Percentiles rank a stretch among this genome's conserved stretches.
These are phyloP conservation scores for Trematocara caparti DNA, from an alignment of 2,797 vertebrate species.

Conservation along the genomic window DNA sequence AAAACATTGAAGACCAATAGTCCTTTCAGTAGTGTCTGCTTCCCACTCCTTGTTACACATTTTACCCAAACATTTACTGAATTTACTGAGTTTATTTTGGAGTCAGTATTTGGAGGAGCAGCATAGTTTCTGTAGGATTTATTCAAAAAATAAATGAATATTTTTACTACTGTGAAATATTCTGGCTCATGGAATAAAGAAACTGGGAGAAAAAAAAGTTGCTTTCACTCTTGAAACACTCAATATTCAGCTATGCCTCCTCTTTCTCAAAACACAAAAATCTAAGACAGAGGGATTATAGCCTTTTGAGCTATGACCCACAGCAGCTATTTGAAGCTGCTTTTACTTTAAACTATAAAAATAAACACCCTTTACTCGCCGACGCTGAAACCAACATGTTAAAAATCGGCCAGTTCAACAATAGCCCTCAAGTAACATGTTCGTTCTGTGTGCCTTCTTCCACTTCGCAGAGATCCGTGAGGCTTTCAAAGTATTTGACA, in stretches of 20 bases:
- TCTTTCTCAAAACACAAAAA: not conserved
- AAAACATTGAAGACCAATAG: not conserved
- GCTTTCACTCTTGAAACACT: not conserved
- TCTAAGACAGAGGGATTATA: not conserved
- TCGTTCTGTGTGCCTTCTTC: not conserved
- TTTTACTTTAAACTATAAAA: not conserved
- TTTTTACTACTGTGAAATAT: not conserved
- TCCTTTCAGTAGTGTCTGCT: not conserved
- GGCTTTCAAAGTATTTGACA: conserved; percentile 98
- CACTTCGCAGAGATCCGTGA: conserved; percentile 89
- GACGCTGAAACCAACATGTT: not conserved
- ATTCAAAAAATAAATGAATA: not conserved
- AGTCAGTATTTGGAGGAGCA: not conserved
- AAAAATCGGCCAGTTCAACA: not conserved
- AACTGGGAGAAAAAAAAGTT: not conserved
- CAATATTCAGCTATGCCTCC: not conserved
- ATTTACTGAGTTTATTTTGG: not conserved
- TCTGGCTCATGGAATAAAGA: not conserved
- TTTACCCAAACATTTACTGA: not conserved
- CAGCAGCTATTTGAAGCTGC: not conserved
- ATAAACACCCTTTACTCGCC: not conserved
- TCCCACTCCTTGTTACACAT: not conserved
- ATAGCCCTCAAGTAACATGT: not conserved
- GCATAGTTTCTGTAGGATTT: not conserved
- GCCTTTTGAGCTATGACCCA: not conserved